phyloP scores from a whole-genome alignment of 2,113 vertebrate species.

The Syrmaticus mikado region DNA sequence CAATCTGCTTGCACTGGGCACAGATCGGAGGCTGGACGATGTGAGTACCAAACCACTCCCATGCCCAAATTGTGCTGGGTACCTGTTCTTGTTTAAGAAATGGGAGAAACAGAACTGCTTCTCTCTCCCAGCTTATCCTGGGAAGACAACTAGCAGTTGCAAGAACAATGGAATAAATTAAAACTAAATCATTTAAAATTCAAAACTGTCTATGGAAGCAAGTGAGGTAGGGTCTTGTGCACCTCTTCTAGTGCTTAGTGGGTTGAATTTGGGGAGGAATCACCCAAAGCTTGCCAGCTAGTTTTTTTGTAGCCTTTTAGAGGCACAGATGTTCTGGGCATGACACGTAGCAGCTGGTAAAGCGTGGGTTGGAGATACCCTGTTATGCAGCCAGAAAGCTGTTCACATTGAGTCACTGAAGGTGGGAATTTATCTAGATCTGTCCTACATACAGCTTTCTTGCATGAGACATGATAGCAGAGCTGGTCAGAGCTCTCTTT shows the following conservation, averaged over 20 bases:
- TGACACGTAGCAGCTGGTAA: rapidly evolving
- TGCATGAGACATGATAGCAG: neutral
- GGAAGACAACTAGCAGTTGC: neutral
- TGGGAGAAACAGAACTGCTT: neutral
- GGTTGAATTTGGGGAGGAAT: neutral
- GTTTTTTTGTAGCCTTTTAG: neutral
- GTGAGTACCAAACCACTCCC: slow-evolving; percentile 75
- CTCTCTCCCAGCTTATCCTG: neutral
- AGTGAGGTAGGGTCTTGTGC: neutral
- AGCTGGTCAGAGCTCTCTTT: neutral
- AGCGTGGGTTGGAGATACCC: neutral
- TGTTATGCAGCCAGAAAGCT: neutral
- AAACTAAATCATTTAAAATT: neutral
- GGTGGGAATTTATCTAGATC: neutral
- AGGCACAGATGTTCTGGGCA: neutral
- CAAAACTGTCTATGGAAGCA: neutral
- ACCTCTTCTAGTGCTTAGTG: neutral
- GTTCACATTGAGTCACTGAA: neutral
- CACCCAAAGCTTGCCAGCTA: neutral
- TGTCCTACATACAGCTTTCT: neutral
- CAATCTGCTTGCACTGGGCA: slow-evolving; percentile 93
- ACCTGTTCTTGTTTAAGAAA: neutral
- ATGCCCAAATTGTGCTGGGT: neutral
- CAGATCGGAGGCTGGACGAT: slow-evolving; percentile 92
- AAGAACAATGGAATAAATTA: neutral